Conservation (phyloP, 64 coral and sea anemone genomes). For the Porites australiensis region DNA sequence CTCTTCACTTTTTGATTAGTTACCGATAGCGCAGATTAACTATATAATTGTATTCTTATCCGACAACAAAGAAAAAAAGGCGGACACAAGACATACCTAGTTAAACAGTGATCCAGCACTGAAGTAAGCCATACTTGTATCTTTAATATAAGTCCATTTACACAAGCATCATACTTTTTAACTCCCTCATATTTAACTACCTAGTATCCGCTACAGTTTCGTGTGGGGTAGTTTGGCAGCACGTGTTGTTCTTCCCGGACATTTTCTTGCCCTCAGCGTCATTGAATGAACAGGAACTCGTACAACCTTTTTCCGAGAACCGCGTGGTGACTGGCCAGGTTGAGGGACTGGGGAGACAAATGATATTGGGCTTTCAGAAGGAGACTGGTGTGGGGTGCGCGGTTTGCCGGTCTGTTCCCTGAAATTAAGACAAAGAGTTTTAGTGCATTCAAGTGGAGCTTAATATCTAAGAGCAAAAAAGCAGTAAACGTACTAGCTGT, state of each 20-base stretch:
- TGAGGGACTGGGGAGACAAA: slow-evolving; percentile 75
- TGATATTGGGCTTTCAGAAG: slow-evolving; percentile 94
- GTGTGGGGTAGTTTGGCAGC: slow-evolving; percentile 89
- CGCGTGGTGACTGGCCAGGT: slow-evolving; percentile 55
- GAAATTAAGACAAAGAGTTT: slow-evolving; percentile 23
- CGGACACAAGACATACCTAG: too few species aligned
- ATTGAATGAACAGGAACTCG: slow-evolving; percentile 73
- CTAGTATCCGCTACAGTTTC: slow-evolving; percentile 8
- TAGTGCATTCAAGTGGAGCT: too few species aligned
- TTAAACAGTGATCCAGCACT: too few species aligned
- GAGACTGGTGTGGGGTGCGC: slow-evolving; percentile 89
- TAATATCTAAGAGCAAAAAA: background rate
- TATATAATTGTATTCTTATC: too few species aligned
- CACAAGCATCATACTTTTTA: too few species aligned
- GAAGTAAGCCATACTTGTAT: too few species aligned
- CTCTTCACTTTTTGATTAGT: too few species aligned
- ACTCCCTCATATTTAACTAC: too few species aligned
- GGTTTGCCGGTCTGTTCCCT: slow-evolving; percentile 6
- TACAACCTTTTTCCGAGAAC: slow-evolving; percentile 39
- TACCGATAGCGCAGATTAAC: too few species aligned
- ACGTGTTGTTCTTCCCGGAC: slow-evolving; percentile 64
- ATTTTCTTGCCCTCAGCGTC: slow-evolving; percentile 83
- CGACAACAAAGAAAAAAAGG: too few species aligned
- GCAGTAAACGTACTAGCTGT: background rate
- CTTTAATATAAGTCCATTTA: too few species aligned